Evolutionary conservation across 2,888 invertebrate genomes (phyloP).

Genomic region (Lamellibrachia columna): DNA sequence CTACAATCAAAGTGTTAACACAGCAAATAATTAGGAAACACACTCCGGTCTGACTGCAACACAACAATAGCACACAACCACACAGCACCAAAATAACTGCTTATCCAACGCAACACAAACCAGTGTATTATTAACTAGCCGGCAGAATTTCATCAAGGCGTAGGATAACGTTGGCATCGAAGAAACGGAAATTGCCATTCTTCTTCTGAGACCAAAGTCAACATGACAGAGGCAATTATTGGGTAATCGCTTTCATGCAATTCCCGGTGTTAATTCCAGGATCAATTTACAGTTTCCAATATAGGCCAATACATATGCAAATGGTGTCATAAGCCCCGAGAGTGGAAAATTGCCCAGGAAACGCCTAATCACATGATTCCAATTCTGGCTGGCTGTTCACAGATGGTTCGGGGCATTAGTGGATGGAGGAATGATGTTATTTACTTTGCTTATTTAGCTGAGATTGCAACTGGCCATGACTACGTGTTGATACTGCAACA

Average conservation of each 20-base stretch:
- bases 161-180: neutral
- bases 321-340: neutral
- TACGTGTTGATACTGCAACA: neutral
- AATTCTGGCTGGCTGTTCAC: neutral
- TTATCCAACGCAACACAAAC: neutral
- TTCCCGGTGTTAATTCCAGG: neutral
- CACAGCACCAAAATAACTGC: neutral
- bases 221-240: neutral
- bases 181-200: constrained; percentile 16
- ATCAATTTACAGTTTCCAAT: constrained; percentile 5
- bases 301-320: constrained; percentile 6
- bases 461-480: neutral
- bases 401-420: neutral
- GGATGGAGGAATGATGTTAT: neutral
- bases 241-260: constrained; percentile 5
- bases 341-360: neutral
- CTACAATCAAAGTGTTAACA: neutral
- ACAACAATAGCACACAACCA: neutral
- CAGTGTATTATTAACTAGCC: neutral
- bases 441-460: neutral
- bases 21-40: neutral
- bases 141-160: neutral
- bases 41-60: neutral
- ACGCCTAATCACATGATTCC: neutral
- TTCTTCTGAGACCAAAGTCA: neutral